These are phyloP conservation scores for Lasioglossum zephyrum DNA, from an alignment of 2,888 invertebrate species.

Conservation along the genomic window DNA sequence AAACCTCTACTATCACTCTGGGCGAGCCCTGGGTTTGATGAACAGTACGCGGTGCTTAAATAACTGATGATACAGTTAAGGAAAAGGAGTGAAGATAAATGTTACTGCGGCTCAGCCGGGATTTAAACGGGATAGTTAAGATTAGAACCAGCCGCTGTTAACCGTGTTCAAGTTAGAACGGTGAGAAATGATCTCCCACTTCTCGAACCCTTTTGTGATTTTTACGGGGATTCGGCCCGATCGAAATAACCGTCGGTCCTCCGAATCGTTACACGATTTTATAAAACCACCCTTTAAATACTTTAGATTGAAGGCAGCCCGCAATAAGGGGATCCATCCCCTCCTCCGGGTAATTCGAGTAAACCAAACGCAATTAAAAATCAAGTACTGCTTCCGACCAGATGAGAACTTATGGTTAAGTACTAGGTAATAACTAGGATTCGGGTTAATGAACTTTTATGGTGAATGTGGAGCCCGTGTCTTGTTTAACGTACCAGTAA, in stretches of 20 bases:
- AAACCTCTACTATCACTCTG: constrained; percentile 57
- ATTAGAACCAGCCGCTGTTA: constrained; percentile 38
- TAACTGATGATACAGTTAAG: constrained; percentile 62
- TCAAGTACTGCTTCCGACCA: not conserved
- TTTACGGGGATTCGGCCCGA: constrained; percentile 7
- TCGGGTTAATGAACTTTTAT: not conserved
- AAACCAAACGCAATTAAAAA: not conserved
- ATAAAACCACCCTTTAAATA: not conserved
- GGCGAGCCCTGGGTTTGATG: constrained; percentile 59
- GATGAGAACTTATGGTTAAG: not conserved
- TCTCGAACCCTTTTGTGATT: not conserved
- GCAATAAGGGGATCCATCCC: not conserved
- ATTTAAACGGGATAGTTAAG: constrained; percentile 43
- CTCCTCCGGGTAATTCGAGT: not conserved
- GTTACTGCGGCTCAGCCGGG: constrained; percentile 44
- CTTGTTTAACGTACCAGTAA: not conserved
- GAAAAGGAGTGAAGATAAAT: constrained; percentile 58
- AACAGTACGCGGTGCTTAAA: constrained; percentile 56
- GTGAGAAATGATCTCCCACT: constrained; percentile 34
- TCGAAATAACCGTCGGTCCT: not conserved
- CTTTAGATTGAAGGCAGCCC: not conserved
- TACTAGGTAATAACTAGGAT: not conserved
- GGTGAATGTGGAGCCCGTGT: not conserved
- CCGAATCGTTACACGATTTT: not conserved
- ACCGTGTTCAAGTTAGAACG: constrained; percentile 16